Evolutionary conservation across 2,113 vertebrate genomes (phyloP), one percentile per base, ranked within the genome.

Genomic region (Thalassarche chlororhynchos): DNA sequence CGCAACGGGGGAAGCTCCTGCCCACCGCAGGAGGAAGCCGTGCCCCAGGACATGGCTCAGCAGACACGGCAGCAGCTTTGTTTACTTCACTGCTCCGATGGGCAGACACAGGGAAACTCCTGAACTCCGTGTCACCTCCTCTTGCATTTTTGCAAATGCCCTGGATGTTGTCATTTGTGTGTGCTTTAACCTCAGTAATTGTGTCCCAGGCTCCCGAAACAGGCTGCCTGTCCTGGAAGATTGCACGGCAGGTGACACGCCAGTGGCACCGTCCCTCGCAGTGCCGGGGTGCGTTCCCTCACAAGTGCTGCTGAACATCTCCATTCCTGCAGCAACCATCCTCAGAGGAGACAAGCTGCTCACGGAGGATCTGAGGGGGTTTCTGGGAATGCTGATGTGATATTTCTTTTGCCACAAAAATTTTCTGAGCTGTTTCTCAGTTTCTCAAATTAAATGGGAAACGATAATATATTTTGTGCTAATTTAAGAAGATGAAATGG

Each of bases 391-490:
- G 31, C 12, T 40, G 38, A 32, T 14, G 5, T 6, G 14, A 36
- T 36, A 18, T 5, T 18, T 16, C 20, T 38, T 51, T 26, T 8
- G 12, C 46, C 76, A 25, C 10, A 36, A 52, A 51, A 3, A 7
- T 9, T 52, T 58, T 52, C 60, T 42, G 51, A 84, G 62, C 31
- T 47, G 6, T 49, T 84, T 34, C 55, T 76, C 44, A 42, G 12
- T 55, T 58, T 75, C 71, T 38, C 13, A 23, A 34, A 46, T n/a
- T 46, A n/a, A 34, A 5, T 2, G 7, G 12, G 62, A 66, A 89
- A 58, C 0, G 0, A 19, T 29, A 25, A 9, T 1, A 2, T 16
- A 17, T 49, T 68, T 69, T 32, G 5, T 21, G 38, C 49, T 47
- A 9, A 40, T 49, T 42, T 36, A 9, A 34, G 58, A 31, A 17